Percentiles rank a stretch among this genome's conserved stretches.
These are phyloP conservation scores for Drosophila sturtevanti DNA, from an alignment of 1,140 invertebrate genomes.

Conservation along the genomic window DNA sequence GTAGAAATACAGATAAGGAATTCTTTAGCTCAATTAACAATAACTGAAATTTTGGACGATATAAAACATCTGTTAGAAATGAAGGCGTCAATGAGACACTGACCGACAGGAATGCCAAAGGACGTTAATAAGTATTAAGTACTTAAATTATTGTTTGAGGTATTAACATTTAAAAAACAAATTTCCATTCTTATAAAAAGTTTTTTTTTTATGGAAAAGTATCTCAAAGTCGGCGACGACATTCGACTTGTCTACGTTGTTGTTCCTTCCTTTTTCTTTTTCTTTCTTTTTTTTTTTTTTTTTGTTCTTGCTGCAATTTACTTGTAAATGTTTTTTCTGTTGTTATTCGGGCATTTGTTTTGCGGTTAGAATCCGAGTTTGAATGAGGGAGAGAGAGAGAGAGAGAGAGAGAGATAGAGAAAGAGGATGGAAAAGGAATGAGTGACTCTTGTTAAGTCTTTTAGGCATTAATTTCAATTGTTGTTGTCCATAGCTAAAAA, in stretches of 20 bases:
- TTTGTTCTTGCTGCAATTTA: constrained; percentile 45
- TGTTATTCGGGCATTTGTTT: constrained; percentile 53
- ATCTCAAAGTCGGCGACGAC: neutral
- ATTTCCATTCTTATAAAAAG: too few relatives aligned
- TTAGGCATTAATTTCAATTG: constrained; percentile 72
- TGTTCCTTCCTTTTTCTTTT: constrained; percentile 31
- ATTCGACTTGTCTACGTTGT: constrained; percentile 46
- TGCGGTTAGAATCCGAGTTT: constrained; percentile 38
- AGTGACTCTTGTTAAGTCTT: constrained; percentile 61
- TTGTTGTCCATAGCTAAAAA: constrained; percentile 16
- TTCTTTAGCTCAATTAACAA: too few relatives aligned
- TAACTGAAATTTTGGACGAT: too few relatives aligned
- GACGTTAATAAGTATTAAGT: too few relatives aligned
- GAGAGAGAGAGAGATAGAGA: too few relatives aligned
- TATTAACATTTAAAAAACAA: too few relatives aligned
- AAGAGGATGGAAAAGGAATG: constrained; percentile 28
- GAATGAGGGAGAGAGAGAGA: neutral
- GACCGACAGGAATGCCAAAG: too few relatives aligned
- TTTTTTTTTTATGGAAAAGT: neutral
- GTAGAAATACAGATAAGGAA: too few relatives aligned
- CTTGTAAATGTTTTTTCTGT: constrained; percentile 48
- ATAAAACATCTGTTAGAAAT: too few relatives aligned
- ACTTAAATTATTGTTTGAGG: too few relatives aligned
- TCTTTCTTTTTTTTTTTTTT: constrained; percentile 22
- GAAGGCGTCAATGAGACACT: too few relatives aligned